Conservation (phyloP, 1,140 invertebrate species). For the Reticulitermes speratus region DNA sequence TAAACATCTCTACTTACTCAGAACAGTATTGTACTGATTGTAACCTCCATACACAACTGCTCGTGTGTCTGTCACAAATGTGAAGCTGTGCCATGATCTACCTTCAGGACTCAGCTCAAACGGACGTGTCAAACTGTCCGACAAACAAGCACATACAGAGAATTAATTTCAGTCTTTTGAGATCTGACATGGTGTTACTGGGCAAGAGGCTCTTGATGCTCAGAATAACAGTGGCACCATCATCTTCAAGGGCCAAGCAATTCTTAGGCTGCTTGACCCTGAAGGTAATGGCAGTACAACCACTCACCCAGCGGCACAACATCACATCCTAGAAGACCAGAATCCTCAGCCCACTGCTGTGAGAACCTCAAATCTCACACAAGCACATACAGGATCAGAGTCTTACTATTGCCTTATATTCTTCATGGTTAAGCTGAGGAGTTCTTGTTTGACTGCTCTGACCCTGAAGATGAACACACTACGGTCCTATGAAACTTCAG, state of each 20-base stretch:
- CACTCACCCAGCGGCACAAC: too few species aligned
- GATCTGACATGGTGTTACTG: neutral
- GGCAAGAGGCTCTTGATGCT: neutral
- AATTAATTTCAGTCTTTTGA: conserved; percentile 21
- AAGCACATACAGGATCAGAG: too few species aligned
- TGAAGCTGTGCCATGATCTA: conserved; percentile 51
- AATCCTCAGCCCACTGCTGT: too few species aligned
- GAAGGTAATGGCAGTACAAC: too few species aligned
- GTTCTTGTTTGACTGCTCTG: too few species aligned
- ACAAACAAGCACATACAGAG: neutral
- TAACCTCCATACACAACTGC: conserved; percentile 52
- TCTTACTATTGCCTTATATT: too few species aligned
- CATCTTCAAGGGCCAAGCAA: neutral
- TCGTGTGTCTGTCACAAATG: conserved; percentile 40
- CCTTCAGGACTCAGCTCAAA: conserved; percentile 38
- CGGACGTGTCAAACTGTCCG: conserved; percentile 35
- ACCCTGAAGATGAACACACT: too few species aligned
- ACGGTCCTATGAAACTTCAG: too few species aligned
- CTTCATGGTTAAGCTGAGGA: too few species aligned
- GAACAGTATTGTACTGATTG: conserved; percentile 34
- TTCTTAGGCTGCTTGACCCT: too few species aligned
- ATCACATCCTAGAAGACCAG: too few species aligned
- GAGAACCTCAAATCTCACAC: too few species aligned
- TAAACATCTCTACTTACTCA: conserved; percentile 36
- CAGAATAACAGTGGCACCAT: neutral